These are phyloP conservation scores for Lepidothrix coronata DNA, from an alignment of 2,113 vertebrate species.

Conservation along the genomic window DNA sequence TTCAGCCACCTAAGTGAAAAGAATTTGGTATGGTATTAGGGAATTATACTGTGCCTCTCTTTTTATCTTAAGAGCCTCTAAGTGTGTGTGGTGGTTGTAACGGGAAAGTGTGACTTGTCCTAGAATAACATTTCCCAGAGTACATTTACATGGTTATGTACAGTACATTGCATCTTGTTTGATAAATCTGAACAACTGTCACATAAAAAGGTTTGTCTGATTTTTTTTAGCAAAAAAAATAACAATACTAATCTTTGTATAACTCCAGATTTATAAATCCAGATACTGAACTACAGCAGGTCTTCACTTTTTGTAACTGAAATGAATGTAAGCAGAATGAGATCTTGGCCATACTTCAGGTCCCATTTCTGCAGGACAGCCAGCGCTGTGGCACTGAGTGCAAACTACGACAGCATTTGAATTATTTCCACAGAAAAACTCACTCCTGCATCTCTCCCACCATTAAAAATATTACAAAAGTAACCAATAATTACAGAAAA, in stretches of 20 bases:
- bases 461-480: neutral
- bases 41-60: neutral
- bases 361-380: neutral
- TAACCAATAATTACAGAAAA: neutral
- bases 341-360: neutral
- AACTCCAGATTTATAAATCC: neutral
- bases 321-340: neutral
- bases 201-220: neutral
- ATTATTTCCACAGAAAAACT: neutral
- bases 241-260: neutral
- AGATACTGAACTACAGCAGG: neutral
- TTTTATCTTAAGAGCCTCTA: conserved; percentile 21
- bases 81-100: neutral
- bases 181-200: neutral
- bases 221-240: neutral
- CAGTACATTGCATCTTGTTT: neutral
- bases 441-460: neutral
- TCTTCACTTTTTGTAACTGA: neutral
- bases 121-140: neutral
- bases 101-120: neutral
- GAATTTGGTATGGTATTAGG: neutral
- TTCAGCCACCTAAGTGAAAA: conserved; percentile 7
- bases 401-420: neutral
- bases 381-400: neutral
- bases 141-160: neutral